A percentile compares a stretch with the other conserved stretches of the same genome.
These are phyloP conservation scores for Pachypsylla venusta DNA, from an alignment of 1,140 invertebrate genomes.

Conservation along the genomic window DNA sequence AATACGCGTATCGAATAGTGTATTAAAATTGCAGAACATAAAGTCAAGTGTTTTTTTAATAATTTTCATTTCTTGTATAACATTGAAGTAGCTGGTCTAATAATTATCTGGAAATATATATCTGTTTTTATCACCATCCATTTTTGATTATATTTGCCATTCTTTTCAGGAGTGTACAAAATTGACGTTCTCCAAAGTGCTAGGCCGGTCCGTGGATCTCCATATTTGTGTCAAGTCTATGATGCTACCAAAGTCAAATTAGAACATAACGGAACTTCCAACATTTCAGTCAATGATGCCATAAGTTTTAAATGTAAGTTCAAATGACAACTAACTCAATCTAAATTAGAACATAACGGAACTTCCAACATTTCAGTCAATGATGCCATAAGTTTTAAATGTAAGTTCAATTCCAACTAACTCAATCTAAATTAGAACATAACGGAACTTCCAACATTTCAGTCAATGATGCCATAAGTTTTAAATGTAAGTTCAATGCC, in stretches of 20 bases:
- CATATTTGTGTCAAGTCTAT: constrained; percentile 89
- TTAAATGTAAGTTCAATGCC: constrained; percentile 55
- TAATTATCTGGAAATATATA: constrained; percentile 6
- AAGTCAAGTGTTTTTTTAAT: no score
- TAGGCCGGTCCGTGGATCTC: constrained; percentile 82
- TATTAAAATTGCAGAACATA: no score
- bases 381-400: constrained; percentile 66
- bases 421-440: constrained; percentile 51
- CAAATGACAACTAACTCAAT: no score
- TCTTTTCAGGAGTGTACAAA: constrained; percentile 45
- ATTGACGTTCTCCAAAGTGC: constrained; percentile 84
- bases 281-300: constrained; percentile 65
- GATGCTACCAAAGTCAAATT: constrained; percentile 66
- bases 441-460: constrained; percentile 61
- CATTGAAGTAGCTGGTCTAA: no score
- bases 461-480: constrained; percentile 66
- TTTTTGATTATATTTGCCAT: constrained; percentile 16
- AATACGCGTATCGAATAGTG: no score
- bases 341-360: constrained; percentile 52
- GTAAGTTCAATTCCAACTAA: no score
- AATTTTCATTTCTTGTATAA: no score
- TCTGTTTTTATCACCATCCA: constrained; percentile 10
- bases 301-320: constrained; percentile 64
- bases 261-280: constrained; percentile 56
- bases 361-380: constrained; percentile 66